Percentiles rank a stretch among this genome's conserved stretches.
These are phyloP conservation scores for Macquaria australasica DNA, from an alignment of 2,113 vertebrate genomes.

Conservation along the genomic window DNA sequence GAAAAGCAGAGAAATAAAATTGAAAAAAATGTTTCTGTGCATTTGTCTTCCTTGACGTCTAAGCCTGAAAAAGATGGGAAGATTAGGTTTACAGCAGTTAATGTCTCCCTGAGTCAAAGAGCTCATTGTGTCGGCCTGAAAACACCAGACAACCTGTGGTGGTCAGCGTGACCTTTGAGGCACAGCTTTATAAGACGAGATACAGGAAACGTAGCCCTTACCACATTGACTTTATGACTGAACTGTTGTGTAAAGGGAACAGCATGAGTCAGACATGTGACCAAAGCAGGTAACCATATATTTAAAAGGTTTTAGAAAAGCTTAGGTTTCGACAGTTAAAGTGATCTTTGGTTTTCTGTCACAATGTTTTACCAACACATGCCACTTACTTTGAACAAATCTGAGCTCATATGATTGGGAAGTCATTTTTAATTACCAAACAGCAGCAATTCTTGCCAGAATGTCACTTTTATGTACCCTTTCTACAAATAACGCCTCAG, in stretches of 20 bases:
- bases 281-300: not conserved
- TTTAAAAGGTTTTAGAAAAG: not conserved
- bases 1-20: not conserved
- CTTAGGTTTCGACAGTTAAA: no score
- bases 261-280: not conserved
- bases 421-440: not conserved
- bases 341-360: not conserved
- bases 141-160: not conserved
- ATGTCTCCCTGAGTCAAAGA: not conserved
- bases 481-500: not conserved
- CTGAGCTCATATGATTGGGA: not conserved
- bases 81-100: not conserved
- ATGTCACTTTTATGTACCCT: not conserved
- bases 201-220: not conserved
- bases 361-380: not conserved
- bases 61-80: no score
- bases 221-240: not conserved
- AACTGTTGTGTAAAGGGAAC: not conserved
- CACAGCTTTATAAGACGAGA: constrained; percentile 16
- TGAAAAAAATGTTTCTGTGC: not conserved
- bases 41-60: no score
- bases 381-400: not conserved
- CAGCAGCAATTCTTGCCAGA: not conserved
- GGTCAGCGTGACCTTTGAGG: constrained; percentile 43
- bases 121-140: not conserved